These are phyloP conservation scores for Andricus quercusramuli DNA, from an alignment of 2,888 invertebrate species.

Conservation along the genomic window DNA sequence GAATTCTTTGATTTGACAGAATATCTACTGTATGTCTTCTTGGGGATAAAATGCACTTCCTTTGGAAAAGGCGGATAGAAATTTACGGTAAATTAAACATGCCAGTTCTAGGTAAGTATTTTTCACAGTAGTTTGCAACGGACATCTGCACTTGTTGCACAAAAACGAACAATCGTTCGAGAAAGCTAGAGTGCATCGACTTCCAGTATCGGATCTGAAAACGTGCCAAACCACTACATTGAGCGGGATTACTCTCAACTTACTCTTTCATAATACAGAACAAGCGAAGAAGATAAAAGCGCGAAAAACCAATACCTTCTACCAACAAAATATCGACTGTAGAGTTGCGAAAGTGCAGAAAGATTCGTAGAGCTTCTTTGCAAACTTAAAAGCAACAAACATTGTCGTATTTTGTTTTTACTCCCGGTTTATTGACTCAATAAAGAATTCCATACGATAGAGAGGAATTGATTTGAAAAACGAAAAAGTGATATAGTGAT, in stretches of 20 bases:
- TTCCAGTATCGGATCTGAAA: slow-evolving; percentile 47
- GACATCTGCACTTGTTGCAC: slow-evolving; percentile 39
- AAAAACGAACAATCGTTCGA: slow-evolving; percentile 45
- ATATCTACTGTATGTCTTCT: background rate
- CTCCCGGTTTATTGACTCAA: background rate
- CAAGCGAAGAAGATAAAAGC: background rate
- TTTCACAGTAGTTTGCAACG: background rate
- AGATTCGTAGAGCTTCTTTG: background rate
- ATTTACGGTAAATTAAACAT: slow-evolving; percentile 8
- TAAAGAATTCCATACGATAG: background rate
- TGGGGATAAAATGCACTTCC: background rate
- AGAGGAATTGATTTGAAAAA: too few relatives aligned
- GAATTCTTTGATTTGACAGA: too few relatives aligned
- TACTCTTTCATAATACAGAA: slow-evolving; percentile 9
- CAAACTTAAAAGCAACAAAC: background rate
- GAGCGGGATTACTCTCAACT: background rate
- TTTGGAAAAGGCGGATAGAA: background rate
- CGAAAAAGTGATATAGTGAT: too few relatives aligned
- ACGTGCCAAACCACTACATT: slow-evolving; percentile 47
- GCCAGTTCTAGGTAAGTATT: background rate
- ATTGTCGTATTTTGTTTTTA: background rate
- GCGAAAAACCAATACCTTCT: background rate
- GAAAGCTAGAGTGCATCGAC: slow-evolving; percentile 46
- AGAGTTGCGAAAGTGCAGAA: background rate
- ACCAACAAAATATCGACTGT: background rate